Percentiles rank a stretch among this genome's conserved stretches.
Conservation (phyloP, 2,113 vertebrate genomes). For the Reinhardtius hippoglossoides region DNA sequence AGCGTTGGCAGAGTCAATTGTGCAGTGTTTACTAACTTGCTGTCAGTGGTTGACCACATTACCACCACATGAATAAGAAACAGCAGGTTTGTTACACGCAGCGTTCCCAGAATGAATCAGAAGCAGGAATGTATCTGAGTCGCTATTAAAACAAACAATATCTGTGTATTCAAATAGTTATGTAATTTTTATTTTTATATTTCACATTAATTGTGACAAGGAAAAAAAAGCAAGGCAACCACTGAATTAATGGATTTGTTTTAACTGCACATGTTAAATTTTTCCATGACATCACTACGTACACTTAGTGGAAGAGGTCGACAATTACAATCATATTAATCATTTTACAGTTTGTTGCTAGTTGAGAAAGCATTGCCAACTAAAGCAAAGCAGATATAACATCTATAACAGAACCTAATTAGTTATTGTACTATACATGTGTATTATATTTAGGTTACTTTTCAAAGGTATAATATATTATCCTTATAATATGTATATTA, state of each 20-base stretch:
- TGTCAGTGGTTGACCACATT: conserved; percentile 46
- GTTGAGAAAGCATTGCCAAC: conserved; percentile 9
- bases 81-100: conserved; percentile 23
- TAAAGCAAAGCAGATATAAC: neutral
- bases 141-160: conserved; percentile 21
- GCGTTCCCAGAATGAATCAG: conserved; percentile 32
- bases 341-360: neutral
- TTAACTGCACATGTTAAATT: neutral
- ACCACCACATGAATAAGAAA: conserved; percentile 36
- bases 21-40: conserved; percentile 59
- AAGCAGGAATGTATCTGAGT: conserved; percentile 19
- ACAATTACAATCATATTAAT: neutral
- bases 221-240: neutral
- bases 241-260: conserved; percentile 9
- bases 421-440: neutral
- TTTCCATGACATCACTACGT: conserved; percentile 18
- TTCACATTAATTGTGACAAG: neutral
- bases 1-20: conserved; percentile 26
- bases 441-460: neutral
- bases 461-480: neutral
- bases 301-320: neutral
- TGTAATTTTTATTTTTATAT: too few relatives aligned
- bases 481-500: neutral
- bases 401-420: neutral
- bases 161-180: conserved; percentile 5